These are phyloP conservation scores for Drosophila dives DNA, from an alignment of 2,888 invertebrate species.

Conservation along the genomic window DNA sequence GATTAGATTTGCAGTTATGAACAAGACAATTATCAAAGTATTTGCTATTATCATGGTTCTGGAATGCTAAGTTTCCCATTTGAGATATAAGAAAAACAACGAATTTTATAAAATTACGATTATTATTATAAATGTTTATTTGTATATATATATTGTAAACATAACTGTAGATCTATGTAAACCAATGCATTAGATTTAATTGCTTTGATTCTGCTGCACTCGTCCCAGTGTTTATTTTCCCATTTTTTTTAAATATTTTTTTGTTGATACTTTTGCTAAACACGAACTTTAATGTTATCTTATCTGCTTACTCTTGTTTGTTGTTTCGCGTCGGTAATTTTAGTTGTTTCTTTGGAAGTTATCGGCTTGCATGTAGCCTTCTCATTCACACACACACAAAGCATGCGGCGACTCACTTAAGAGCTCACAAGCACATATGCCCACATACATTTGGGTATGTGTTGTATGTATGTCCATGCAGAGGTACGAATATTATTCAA, in stretches of 20 bases:
- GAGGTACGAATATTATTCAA: slow-evolving; percentile 42
- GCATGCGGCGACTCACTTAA: slow-evolving; percentile 5
- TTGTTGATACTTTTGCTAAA: slow-evolving; percentile 19
- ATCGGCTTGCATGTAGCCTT: slow-evolving; percentile 20
- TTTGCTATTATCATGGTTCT: background rate
- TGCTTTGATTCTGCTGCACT: slow-evolving; percentile 19
- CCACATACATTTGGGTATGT: background rate
- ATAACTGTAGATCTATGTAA: too few species aligned
- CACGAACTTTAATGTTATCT: slow-evolving; percentile 47
- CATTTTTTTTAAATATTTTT: background rate
- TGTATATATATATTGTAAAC: background rate
- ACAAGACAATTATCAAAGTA: background rate
- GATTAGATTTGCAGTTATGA: background rate
- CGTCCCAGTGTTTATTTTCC: background rate
- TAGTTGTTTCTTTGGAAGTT: slow-evolving; percentile 39
- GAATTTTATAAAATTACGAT: background rate
- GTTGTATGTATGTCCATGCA: background rate
- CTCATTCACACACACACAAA: slow-evolving; percentile 2
- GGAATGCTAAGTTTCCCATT: background rate
- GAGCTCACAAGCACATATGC: background rate
- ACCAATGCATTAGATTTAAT: slow-evolving; percentile 10
- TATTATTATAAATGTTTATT: background rate
- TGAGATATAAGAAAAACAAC: background rate
- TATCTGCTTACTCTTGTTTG: slow-evolving; percentile 50
- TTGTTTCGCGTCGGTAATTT: slow-evolving; percentile 43